phyloP scores from a whole-genome alignment of 2,888 invertebrate species.

The Carterocephalus palaemon region DNA sequence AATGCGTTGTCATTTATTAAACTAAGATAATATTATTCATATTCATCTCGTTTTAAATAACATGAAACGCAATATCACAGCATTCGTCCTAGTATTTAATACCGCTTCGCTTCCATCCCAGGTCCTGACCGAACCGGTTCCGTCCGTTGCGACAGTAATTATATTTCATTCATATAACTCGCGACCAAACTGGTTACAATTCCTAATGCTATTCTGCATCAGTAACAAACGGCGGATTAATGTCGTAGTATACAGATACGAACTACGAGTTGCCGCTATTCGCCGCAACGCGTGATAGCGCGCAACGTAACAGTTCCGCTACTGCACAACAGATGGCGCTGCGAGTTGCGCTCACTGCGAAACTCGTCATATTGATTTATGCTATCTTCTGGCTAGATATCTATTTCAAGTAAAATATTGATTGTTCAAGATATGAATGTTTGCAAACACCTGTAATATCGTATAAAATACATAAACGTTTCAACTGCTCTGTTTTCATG shows the following conservation, averaged over 20 bases:
- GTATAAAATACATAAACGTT: slow-evolving; percentile 38
- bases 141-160: slow-evolving; percentile 7
- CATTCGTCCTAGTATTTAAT: slow-evolving; percentile 1
- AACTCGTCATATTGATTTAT: slow-evolving; percentile 43
- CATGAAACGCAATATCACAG: too few relatives aligned
- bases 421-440: slow-evolving; percentile 54
- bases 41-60: too few relatives aligned
- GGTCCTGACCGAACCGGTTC: slow-evolving; percentile 12
- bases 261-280: slow-evolving; percentile 11
- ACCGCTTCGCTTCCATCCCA: slow-evolving; percentile 5
- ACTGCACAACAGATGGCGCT: slow-evolving; percentile 61
- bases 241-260: slow-evolving; percentile 9
- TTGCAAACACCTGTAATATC: slow-evolving; percentile 44
- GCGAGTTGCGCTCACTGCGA: slow-evolving; percentile 22
- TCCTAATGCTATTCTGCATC: slow-evolving; percentile 18
- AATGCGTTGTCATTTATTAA: too few relatives aligned
- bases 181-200: slow-evolving; percentile 35
- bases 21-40: too few relatives aligned
- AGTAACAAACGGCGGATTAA: slow-evolving; percentile 16
- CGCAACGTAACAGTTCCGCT: slow-evolving; percentile 44
- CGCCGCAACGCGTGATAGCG: slow-evolving; percentile 10
- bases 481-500: slow-evolving; percentile 26
- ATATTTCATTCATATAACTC: slow-evolving; percentile 22
- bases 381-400: too few relatives aligned
- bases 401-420: slow-evolving; percentile 55